Base-by-base conservation (phyloP, 2,888 invertebrate species). In the Ashinkailepas kermadecensis region DNA sequence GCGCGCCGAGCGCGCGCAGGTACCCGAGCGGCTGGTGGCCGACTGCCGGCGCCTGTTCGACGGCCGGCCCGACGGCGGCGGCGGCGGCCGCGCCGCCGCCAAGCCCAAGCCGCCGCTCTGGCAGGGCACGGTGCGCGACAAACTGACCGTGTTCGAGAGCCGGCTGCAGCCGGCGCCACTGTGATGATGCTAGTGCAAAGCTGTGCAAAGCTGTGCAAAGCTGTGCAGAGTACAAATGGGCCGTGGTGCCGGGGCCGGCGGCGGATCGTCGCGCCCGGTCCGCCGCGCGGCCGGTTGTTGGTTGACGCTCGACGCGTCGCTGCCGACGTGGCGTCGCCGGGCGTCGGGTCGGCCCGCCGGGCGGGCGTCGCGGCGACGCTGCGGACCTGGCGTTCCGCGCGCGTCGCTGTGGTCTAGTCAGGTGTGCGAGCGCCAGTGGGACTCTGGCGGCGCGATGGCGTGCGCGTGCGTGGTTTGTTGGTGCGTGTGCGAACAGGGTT, bases 81-180 rank as follows among this genome's bases (percentile, higher is more conserved):
- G 23, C 82, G 82, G 4, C 59, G 59, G 12, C 78, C 62, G 83
- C 57, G 81, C 82, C 12, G 82, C 82, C 81, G 83, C 83, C 81
- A 80, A 82, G 81, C 83, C 83, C 70, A 83, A 83, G 59, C 82
- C 83, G 74, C 83, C 83, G 81, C 83, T 84, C 74, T 83, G 83
- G 23, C 95, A 95, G 86, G 95, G 95, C 84, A 95, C 95, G 81
- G 95, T 95, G 83, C 91, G 92, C 86, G 94, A 94, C 81, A 95
- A 95, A 88, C 90, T 95, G 86, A 93, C 93, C 84, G 91, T 95
- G 70, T 95, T 95, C 88, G 95, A 95, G 81, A 39, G 15, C 12
- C 12, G 39, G 23, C 11, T 25, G 12, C 21, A 70, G 15, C 6
- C 7, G 70, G 8, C 13, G 25, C 39, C 6, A 3, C 12, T 59